Conservation (phyloP, 2,113 vertebrate genomes). For the Cisticola juncidis region DNA sequence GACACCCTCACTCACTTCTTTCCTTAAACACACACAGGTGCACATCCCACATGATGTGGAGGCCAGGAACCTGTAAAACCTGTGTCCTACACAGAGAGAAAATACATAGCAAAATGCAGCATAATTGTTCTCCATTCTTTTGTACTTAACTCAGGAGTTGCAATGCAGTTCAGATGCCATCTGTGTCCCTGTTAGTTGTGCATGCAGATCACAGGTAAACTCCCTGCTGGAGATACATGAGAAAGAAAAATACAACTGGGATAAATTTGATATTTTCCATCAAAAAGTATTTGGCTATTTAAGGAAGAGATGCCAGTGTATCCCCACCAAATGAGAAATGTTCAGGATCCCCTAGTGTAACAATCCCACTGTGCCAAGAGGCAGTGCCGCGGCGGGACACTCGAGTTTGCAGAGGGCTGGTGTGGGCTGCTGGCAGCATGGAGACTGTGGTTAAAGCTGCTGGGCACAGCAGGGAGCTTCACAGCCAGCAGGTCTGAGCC, state of each 20-base stretch:
- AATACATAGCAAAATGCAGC: not conserved
- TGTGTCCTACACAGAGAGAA: not conserved
- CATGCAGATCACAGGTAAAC: not conserved
- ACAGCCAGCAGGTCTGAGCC: accelerated
- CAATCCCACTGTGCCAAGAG: not conserved
- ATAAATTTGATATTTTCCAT: not conserved
- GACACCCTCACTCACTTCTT: not conserved
- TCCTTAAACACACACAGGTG: not conserved
- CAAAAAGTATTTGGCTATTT: not conserved
- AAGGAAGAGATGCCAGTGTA: not conserved
- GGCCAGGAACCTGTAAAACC: not conserved
- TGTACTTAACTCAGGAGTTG: not conserved
- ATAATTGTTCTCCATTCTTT: not conserved
- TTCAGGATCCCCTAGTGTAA: not conserved
- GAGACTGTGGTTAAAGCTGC: not conserved
- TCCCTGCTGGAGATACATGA: not conserved
- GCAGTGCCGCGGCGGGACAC: not conserved
- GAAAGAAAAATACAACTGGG: not conserved
- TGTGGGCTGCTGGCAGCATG: accelerated
- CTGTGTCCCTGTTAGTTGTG: not conserved
- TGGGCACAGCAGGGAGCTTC: not conserved
- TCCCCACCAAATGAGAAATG: not conserved
- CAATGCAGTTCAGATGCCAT: not conserved
- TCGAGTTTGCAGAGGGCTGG: not conserved
- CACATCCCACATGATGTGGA: not conserved